Conservation (phyloP, 2,888 invertebrate species). For the Ligdia adustata region DNA sequence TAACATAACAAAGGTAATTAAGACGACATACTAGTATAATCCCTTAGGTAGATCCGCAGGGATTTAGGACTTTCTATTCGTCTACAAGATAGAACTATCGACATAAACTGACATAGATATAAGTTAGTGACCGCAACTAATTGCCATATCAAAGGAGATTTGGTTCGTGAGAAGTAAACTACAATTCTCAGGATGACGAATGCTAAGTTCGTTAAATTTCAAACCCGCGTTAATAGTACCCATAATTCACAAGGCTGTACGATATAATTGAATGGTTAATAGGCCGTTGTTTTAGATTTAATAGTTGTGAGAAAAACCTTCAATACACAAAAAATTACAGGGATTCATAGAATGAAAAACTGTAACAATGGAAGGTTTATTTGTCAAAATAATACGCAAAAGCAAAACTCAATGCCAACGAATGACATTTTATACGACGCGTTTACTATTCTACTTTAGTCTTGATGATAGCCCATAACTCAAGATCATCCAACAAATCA, state of each 20-base stretch:
- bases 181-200: conserved; percentile 5
- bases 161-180: conserved; percentile 9
- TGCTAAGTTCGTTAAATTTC: conserved; percentile 7
- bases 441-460: no score
- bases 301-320: conserved; percentile 11
- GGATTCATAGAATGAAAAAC: conserved; percentile 4
- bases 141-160: neutral
- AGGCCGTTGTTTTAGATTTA: conserved; percentile 3
- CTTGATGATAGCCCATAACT: neutral
- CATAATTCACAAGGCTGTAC: conserved; percentile 14
- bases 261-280: no score
- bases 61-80: neutral
- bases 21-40: no score
- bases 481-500: conserved; percentile 7
- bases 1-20: no score
- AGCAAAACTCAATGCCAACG: no score
- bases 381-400: no score
- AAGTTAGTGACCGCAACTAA: conserved; percentile 2
- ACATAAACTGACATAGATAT: conserved; percentile 2
- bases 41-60: no score
- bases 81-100: neutral
- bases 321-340: conserved; percentile 1
- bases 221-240: conserved; percentile 5
- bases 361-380: no score
- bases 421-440: neutral